Conservation (phyloP, 2,113 vertebrate species). For the Eira barbara region DNA sequence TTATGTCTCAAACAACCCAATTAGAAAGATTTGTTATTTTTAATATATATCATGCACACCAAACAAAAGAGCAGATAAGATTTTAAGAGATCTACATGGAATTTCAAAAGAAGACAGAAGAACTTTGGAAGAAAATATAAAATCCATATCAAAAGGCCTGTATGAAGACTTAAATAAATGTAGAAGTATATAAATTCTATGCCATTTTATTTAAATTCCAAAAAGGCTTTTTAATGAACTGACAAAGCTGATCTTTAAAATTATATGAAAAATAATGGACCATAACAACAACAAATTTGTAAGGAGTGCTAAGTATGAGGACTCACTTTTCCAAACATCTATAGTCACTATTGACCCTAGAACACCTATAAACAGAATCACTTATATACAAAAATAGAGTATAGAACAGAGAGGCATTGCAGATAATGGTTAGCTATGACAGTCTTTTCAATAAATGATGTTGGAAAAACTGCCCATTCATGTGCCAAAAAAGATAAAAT, state of each 20-base stretch:
- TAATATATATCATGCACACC: background rate
- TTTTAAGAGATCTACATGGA: background rate
- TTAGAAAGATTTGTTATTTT: background rate
- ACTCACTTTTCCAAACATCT: background rate
- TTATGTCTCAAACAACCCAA: background rate
- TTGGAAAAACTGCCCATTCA: background rate
- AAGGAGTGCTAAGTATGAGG: background rate
- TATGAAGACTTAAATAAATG: background rate
- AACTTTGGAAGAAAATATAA: background rate
- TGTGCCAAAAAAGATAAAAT: background rate
- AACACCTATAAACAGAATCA: background rate
- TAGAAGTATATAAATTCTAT: background rate
- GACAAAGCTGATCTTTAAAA: background rate
- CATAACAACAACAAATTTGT: background rate
- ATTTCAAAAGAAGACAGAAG: background rate
- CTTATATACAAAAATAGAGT: background rate
- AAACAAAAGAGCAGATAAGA: background rate
- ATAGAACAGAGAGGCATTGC: background rate
- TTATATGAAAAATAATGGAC: background rate
- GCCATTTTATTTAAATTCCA: background rate
- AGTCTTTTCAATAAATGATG: background rate
- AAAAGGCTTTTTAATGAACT: background rate
- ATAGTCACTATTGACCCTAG: background rate
- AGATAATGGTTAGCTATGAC: background rate
- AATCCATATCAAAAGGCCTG: background rate